Evolutionary conservation across 2,888 invertebrate genomes (phyloP), one percentile per base, ranked within the genome.

Genomic region (Troides helena): DNA sequence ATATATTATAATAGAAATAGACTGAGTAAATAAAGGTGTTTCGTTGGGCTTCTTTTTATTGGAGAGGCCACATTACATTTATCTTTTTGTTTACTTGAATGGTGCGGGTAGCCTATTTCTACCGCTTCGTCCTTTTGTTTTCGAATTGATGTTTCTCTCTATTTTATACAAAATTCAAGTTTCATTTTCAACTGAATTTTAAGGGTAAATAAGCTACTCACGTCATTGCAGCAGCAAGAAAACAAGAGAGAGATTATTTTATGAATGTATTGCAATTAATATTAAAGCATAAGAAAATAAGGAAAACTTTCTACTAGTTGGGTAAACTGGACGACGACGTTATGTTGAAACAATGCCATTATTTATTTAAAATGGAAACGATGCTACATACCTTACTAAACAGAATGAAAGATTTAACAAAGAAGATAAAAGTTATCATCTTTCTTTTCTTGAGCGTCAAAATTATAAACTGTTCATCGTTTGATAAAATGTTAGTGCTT

Each of bases 21-120:
- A 1, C 39, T 7, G 10, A 10, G 39, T 39, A 39, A 39, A 7
- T 39, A 39, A 39, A 39, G 39, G 39, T 39, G 10, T 39, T 39
- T 39, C 10, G 50, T 50, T 50, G 50, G 50, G 50, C 2, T 50
- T 50, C 50, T 50, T 50, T 50, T 50, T 50, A 14, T 50, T 50
- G 17, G 12, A 14, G 50, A 50, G 50, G 17, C 50, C 50, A 50
- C 18, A 50, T 50, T 50, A 50, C 50, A 50, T 63, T 8, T 63
- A 53, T 46, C 53, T 53, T 63, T 63, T 63, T 63, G 50, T 63
- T 63, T 63, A n/a, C 25, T 23, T 12, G 63, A 50, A 10, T 53
- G 63, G 53, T 63, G 53, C 53, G 53, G 53, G 53, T 18, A 63
- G 18, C 50, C 14, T 18, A 50, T 50, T 50, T 50, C 50, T 50